Percentiles rank a stretch among this genome's conserved stretches.
Evolutionary conservation across 2,888 invertebrate genomes (phyloP).

Genomic region (Dendrolimus pini): DNA sequence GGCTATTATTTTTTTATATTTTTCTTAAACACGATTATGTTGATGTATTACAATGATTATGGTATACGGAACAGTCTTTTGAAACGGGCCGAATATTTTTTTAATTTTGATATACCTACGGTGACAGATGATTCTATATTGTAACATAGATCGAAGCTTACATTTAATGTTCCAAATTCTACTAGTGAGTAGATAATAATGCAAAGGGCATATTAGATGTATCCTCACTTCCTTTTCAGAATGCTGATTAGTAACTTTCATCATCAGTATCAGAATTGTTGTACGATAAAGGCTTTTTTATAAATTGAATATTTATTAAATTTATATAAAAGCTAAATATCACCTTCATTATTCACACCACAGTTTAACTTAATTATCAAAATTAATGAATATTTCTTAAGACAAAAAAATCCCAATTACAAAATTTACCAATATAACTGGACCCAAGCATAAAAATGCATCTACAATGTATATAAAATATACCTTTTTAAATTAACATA

Average conservation of each 20-base stretch:
- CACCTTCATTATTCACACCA: too few relatives aligned
- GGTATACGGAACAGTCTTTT: slow-evolving; percentile 83
- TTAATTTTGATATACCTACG: slow-evolving; percentile 67
- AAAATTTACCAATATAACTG: too few relatives aligned
- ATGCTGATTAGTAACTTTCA: neutral
- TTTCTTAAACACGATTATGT: slow-evolving; percentile 52
- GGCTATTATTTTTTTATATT: slow-evolving; percentile 41
- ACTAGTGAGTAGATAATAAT: slow-evolving; percentile 35
- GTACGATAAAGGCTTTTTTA: too few relatives aligned
- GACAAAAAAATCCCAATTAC: too few relatives aligned
- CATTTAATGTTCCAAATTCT: slow-evolving; percentile 25
- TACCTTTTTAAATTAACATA: too few relatives aligned
- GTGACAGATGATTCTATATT: slow-evolving; percentile 62
- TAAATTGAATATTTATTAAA: too few relatives aligned
- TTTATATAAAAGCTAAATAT: too few relatives aligned
- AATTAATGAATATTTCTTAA: too few relatives aligned
- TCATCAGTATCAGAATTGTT: too few relatives aligned
- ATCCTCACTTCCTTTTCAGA: slow-evolving; percentile 6
- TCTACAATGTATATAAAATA: too few relatives aligned
- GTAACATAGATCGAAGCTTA: slow-evolving; percentile 20
- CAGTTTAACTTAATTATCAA: too few relatives aligned
- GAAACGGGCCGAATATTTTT: slow-evolving; percentile 80
- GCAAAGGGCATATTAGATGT: slow-evolving; percentile 4
- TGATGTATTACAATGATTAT: slow-evolving; percentile 66
- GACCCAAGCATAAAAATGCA: too few relatives aligned